Evolutionary conservation across 2,113 vertebrate genomes (phyloP).

Genomic region (Microtus montanus): DNA sequence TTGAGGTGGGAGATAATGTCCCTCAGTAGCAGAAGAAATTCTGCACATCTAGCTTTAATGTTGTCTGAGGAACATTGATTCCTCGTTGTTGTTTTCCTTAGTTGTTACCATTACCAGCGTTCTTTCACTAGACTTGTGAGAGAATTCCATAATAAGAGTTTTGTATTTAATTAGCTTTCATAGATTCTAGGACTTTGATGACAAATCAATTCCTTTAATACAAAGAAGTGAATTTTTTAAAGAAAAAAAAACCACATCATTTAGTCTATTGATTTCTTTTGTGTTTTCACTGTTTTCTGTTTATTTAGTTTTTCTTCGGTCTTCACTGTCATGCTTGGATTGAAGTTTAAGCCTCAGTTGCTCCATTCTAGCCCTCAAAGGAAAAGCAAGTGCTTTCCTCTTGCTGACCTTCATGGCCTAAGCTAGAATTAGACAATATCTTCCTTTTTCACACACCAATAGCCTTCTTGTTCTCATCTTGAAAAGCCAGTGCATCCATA

Average conservation of each 20-base stretch:
- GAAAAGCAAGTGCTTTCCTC: constrained; percentile 56
- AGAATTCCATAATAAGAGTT: constrained; percentile 12
- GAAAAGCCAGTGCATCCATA: constrained; percentile 63
- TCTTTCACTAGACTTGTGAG: constrained; percentile 13
- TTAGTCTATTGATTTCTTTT: constrained; percentile 66
- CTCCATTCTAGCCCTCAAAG: constrained; percentile 56
- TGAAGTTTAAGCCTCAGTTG: constrained; percentile 48
- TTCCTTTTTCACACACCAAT: background rate
- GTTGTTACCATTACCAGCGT: background rate
- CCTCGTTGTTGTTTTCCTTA: background rate
- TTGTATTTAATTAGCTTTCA: constrained; percentile 72
- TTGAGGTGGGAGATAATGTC: background rate
- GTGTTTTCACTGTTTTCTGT: constrained; percentile 52
- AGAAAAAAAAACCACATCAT: constrained; percentile 21
- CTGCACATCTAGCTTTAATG: background rate
- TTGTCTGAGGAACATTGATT: constrained; percentile 14
- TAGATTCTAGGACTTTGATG: constrained; percentile 49
- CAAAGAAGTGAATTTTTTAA: constrained; percentile 44
- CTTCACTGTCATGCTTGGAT: constrained; percentile 51
- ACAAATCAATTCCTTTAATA: constrained; percentile 69
- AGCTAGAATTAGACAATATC: constrained; percentile 62
- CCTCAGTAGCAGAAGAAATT: background rate
- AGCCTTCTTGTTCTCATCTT: constrained; percentile 5
- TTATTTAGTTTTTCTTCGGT: background rate
- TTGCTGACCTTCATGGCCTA: constrained; percentile 64